Base-by-base conservation (phyloP, 2,797 vertebrate genomes). In the Sphenodon punctatus region DNA sequence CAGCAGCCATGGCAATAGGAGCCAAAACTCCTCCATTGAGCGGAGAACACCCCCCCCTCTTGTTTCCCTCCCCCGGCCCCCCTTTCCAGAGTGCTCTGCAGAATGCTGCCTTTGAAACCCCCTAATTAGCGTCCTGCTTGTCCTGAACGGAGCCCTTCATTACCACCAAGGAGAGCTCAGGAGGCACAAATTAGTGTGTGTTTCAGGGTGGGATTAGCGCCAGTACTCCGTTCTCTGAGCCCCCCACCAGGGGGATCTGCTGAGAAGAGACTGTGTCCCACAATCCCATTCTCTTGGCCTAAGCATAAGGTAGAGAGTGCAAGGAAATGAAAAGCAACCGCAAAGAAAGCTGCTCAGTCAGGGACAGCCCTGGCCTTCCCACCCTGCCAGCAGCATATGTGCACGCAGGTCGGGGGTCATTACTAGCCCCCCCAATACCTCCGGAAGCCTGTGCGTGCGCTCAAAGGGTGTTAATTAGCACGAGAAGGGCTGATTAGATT, bases 401-500 rank as follows among this genome's bases (percentile, higher is more conserved):
- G 83, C 42, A 27, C 83, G 67, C 91, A 89, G 81, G 89, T 86
- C 86, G 91, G 91, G 88, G 90, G 89, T 92, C 91, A 91, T 93
- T 93, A 93, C 83, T 80, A 70, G 67, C 77, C 88, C 88, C 80
- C 80, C 78, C 42, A 90, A 88, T 90, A 42, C 86, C 92, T 90
- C 71, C 89, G 89, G 85, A 91, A 92, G 92, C 67, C 88, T 90
- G 80, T 90, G 86, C 86, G 88, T 86, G 84, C 92, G 91, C 92
- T 93, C 75, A 9, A 92, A 95, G 88, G 93, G 85, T 92, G 92
- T 89, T 93, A 95, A 95, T 95, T 96, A 95, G 94, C 10, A 63
- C 90, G 88, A 94, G 82, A 90, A 93, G 75, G 89, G 72, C 93
- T 96, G 95, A 95, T 95, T 94, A 94, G 93, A 91, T 93, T 92